These are phyloP conservation scores for Danaus plexippus DNA, from an alignment of 1,140 invertebrate genomes.

Conservation along the genomic window DNA sequence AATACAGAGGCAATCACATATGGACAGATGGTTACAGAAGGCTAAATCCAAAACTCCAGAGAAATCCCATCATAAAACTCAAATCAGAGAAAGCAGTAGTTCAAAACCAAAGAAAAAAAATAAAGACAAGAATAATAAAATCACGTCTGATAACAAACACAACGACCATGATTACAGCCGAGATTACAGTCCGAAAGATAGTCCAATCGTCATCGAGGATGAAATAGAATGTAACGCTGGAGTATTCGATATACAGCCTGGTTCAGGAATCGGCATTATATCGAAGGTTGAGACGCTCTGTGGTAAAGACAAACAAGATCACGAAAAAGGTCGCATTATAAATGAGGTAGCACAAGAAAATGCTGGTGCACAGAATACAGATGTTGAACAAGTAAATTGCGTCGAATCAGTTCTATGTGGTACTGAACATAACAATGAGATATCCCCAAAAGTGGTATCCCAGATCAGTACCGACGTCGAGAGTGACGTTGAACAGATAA, in stretches of 20 bases:
- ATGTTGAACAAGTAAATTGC: no score
- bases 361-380: no score
- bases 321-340: background rate
- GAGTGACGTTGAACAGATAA: no score
- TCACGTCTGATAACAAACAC: constrained; percentile 28
- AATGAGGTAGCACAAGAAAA: background rate
- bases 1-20: constrained; percentile 66
- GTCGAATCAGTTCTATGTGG: constrained; percentile 3
- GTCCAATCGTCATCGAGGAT: constrained; percentile 17
- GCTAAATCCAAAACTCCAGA: constrained; percentile 66
- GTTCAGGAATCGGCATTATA: constrained; percentile 21
- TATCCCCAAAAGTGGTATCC: no score
- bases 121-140: constrained; percentile 37
- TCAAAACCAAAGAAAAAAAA: constrained; percentile 29
- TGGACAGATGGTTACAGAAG: constrained; percentile 69
- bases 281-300: constrained; percentile 27
- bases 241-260: constrained; percentile 14
- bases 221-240: constrained; percentile 19
- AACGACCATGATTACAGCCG: constrained; percentile 54
- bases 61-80: constrained; percentile 42
- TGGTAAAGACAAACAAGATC: constrained; percentile 13
- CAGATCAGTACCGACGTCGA: no score
- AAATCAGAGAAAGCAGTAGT: constrained; percentile 25
- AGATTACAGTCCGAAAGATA: constrained; percentile 19
- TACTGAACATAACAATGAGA: constrained; percentile 5